These are phyloP conservation scores for Himalopsyche tibetana DNA, from an alignment of 2,888 invertebrate species.

Conservation along the genomic window DNA sequence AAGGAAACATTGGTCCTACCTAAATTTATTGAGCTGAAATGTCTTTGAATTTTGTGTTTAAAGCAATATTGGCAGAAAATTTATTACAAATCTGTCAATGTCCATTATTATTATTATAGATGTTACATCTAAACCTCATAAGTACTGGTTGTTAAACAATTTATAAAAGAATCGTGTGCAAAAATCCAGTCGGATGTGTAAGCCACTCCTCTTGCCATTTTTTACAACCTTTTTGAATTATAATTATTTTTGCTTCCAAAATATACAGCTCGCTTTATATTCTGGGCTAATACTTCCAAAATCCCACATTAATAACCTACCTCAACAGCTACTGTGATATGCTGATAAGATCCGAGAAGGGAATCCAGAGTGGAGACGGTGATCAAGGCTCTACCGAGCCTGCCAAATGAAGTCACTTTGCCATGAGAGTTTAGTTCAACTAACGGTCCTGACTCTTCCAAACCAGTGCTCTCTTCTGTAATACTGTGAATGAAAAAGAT, in stretches of 20 bases:
- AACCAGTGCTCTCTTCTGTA: constrained; percentile 43
- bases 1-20: too few species aligned
- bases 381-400: constrained; percentile 57
- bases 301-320: constrained; percentile 17
- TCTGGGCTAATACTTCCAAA: not conserved
- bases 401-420: constrained; percentile 55
- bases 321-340: constrained; percentile 57
- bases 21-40: too few species aligned
- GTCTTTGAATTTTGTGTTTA: too few species aligned
- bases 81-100: too few species aligned
- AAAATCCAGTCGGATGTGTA: too few species aligned
- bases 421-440: constrained; percentile 57
- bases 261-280: too few species aligned
- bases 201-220: not conserved
- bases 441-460: constrained; percentile 45
- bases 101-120: too few species aligned
- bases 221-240: too few species aligned
- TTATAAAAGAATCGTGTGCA: too few species aligned
- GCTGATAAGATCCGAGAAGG: constrained; percentile 45
- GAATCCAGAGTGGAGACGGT: constrained; percentile 51
- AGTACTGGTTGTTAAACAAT: too few species aligned
- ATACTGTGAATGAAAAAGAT: constrained; percentile 31
- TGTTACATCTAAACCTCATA: too few species aligned
- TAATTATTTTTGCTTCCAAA: not conserved
- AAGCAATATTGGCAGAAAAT: too few species aligned